These are phyloP conservation scores for Yponomeuta sedellus DNA, from an alignment of 2,888 invertebrate species.

Conservation along the genomic window DNA sequence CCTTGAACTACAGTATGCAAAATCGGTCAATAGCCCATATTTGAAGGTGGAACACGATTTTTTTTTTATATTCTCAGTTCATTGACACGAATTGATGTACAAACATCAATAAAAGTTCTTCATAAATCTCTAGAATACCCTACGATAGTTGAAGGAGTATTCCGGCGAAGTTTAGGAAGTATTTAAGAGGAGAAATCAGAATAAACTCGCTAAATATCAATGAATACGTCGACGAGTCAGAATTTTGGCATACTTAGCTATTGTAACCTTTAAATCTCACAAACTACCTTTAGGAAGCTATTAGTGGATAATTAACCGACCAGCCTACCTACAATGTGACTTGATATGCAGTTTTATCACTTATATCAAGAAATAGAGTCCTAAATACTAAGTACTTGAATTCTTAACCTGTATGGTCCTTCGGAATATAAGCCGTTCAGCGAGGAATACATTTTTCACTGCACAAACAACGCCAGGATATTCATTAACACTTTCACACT, in stretches of 20 bases:
- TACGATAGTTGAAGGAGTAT: background rate
- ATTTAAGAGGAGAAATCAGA: background rate
- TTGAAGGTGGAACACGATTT: background rate
- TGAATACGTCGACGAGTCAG: background rate
- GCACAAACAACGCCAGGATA: slow-evolving; percentile 27
- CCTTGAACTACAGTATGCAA: background rate
- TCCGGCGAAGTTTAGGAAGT: background rate
- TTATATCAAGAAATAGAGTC: background rate
- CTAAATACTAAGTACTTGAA: background rate
- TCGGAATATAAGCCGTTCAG: slow-evolving; percentile 67
- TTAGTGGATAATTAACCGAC: background rate
- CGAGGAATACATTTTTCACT: slow-evolving; percentile 54
- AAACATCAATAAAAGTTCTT: background rate
- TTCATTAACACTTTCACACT: slow-evolving; percentile 32
- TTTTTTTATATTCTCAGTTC: background rate
- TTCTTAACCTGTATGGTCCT: slow-evolving; percentile 61
- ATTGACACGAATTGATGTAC: background rate
- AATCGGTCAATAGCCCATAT: background rate
- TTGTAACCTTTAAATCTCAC: background rate
- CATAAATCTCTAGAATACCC: background rate
- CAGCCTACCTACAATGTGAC: background rate
- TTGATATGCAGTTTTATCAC: background rate
- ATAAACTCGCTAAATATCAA: background rate
- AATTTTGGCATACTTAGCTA: background rate
- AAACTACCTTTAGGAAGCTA: background rate